phyloP scores from a whole-genome alignment of 2,888 invertebrate species.

The Celastrina argiolus region DNA sequence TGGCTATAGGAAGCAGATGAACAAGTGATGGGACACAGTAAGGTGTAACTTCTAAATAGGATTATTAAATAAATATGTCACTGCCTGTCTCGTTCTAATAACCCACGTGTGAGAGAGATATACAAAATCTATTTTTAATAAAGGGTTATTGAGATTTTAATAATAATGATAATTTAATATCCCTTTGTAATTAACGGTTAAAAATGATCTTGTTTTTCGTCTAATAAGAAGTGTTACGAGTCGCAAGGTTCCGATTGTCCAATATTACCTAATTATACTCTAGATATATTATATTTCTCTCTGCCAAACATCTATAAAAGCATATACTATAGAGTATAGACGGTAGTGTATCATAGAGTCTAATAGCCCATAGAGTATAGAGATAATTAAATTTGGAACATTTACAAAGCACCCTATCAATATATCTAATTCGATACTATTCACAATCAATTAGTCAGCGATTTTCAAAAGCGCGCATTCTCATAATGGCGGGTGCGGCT shows the following conservation, averaged over 20 bases:
- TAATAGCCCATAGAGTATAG: background rate
- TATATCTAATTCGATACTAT: slow-evolving; percentile 56
- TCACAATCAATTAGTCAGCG: slow-evolving; percentile 73
- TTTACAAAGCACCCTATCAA: slow-evolving; percentile 46
- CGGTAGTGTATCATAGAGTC: background rate
- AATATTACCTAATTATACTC: too few relatives aligned
- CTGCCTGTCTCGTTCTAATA: slow-evolving; percentile 45
- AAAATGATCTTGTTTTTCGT: background rate
- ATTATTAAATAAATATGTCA: slow-evolving; percentile 66
- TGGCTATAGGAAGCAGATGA: slow-evolving; percentile 42
- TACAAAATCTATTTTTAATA: slow-evolving; percentile 37
- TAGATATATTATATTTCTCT: too few relatives aligned
- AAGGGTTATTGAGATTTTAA: slow-evolving; percentile 28
- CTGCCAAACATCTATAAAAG: too few relatives aligned
- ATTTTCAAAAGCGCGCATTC: slow-evolving; percentile 58
- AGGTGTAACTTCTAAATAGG: slow-evolving; percentile 44
- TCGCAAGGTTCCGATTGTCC: background rate
- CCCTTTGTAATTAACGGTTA: background rate
- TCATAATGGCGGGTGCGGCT: slow-evolving; percentile 57
- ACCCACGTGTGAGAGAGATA: slow-evolving; percentile 39
- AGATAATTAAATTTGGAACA: background rate
- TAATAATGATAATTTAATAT: slow-evolving; percentile 12
- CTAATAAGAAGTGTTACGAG: background rate
- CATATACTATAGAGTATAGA: too few relatives aligned
- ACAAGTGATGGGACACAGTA: slow-evolving; percentile 45